Conservation (phyloP, 2,113 vertebrate species). For the Passer domesticus region DNA sequence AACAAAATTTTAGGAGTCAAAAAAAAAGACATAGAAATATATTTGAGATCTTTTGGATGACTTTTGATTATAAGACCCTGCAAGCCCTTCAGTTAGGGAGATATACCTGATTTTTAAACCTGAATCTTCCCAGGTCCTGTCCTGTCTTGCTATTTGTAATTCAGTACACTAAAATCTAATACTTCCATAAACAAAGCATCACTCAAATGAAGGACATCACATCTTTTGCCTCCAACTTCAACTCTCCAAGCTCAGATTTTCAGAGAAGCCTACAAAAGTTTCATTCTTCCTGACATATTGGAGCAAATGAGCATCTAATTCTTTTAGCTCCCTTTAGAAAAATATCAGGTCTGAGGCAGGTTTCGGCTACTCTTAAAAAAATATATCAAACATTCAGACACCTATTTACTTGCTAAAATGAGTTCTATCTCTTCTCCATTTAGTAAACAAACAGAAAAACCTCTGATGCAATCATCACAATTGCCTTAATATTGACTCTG, state of each 20-base stretch:
- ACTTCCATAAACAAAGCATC: not conserved
- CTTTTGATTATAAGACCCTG: not conserved
- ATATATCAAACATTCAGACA: not conserved
- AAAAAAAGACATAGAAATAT: not conserved
- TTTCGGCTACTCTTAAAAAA: not conserved
- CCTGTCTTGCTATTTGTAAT: not conserved
- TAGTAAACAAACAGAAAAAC: not conserved
- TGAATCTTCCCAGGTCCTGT: not conserved
- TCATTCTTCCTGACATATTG: not conserved
- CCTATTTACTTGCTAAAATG: not conserved
- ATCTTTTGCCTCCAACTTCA: not conserved
- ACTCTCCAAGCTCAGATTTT: not conserved
- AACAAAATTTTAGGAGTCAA: not conserved
- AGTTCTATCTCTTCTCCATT: not conserved
- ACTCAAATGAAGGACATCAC: not conserved
- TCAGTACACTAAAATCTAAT: not conserved
- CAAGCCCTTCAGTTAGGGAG: not conserved
- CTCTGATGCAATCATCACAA: not conserved
- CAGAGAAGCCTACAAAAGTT: not conserved
- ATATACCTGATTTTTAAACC: not conserved
- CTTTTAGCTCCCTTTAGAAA: not conserved
- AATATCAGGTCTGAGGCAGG: not conserved
- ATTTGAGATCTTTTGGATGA: not conserved
- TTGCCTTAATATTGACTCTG: slow-evolving; percentile 27
- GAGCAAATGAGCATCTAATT: not conserved